Base-by-base conservation (phyloP, 1,140 invertebrate genomes). In the Bombus confusus region DNA sequence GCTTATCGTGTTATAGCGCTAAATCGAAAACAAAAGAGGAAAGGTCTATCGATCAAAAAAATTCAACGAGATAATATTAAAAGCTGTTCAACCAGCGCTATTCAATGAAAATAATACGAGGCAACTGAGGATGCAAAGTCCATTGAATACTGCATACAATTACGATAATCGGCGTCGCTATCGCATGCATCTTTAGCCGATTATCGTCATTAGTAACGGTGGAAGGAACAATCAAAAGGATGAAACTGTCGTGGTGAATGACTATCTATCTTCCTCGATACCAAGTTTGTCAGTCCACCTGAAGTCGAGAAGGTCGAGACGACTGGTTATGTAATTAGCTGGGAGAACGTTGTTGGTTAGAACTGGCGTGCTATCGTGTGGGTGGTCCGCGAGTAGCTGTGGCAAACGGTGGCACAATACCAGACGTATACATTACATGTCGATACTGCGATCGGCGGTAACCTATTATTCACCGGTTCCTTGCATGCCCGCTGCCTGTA, bases 361-460 rank as follows among this genome's bases (percentile, higher is more conserved):
- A 87, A 72, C 62, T 34, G 39, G 34, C 28, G 43, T n/a, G 80
- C 87, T 87, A 85, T 79, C 81, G 83, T 86, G 88, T 88, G 92
- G 91, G 91, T 92, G 92, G 92, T 92, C 91, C 79, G 41, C 81
- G 28, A 84, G 80, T 68, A 85, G 74, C 75, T 62, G 39, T 87
- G 72, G 69, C 74, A 74, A 80, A 88, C 82, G 79, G 90, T 93
- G 91, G 90, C 92, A 90, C 90, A 92, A 93, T 92, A 92, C 87
- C 86, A 91, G 86, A 89, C 85, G 75, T 84, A 84, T 85, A 85
- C 71, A 68, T 87, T 88, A 89, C 77, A 72, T 31, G 85, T 87
- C 85, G 85, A 87, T 90, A 89, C 80, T 41, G 18, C 77, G 73
- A 85, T 89, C 85, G 79, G 73, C 73, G 34, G 78, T 72, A 85